Conservation (phyloP, 2,113 vertebrate species). For the Apteryx mantelli region DNA sequence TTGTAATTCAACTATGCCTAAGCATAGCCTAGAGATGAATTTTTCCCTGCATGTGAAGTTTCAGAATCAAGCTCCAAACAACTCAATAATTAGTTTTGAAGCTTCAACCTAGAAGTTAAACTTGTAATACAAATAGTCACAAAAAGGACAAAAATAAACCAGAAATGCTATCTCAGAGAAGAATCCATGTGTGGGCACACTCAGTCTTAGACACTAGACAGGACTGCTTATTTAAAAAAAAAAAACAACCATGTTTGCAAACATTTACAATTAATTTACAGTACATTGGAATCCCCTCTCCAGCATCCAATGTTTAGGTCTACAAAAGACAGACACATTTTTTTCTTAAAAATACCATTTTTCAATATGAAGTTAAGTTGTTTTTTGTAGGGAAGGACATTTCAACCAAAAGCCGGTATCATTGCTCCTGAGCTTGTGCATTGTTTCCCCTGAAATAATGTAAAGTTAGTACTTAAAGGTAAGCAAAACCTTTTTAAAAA, state of each 20-base stretch:
- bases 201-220: background rate
- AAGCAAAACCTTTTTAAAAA: background rate
- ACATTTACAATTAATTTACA: background rate
- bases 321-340: background rate
- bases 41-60: fast-evolving
- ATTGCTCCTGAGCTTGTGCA: background rate
- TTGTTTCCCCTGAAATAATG: background rate
- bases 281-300: background rate
- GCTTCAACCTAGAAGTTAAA: background rate
- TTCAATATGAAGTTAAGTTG: background rate
- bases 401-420: background rate
- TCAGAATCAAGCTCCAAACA: background rate
- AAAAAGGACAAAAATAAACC: background rate
- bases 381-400: background rate
- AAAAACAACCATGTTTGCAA: background rate
- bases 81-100: background rate
- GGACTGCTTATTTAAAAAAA: background rate
- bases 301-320: background rate
- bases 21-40: fast-evolving
- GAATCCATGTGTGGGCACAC: fast-evolving
- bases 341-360: background rate
- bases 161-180: background rate
- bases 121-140: background rate
- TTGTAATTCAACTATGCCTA: background rate
- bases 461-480: background rate